Evolutionary conservation across 2,888 invertebrate genomes (phyloP).

Genomic region (Limnephilus auricula): DNA sequence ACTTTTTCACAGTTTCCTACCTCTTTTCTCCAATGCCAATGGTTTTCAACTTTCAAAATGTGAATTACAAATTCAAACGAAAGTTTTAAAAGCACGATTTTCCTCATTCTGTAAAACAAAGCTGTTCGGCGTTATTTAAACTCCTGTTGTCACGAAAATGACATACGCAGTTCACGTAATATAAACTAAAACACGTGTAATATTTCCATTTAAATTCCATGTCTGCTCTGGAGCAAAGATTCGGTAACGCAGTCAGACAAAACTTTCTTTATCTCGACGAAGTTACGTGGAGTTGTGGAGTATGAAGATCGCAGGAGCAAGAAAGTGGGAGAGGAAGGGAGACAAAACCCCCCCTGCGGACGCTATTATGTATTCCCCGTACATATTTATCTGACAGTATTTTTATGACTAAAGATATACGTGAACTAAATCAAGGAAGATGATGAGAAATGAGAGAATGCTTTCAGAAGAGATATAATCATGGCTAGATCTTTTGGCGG

Average conservation of each 20-base stretch:
- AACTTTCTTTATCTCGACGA: slow-evolving; percentile 60
- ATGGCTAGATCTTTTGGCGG: background rate
- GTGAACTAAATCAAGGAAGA: slow-evolving; percentile 38
- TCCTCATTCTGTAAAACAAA: background rate
- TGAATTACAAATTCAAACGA: background rate
- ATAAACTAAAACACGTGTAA: slow-evolving; percentile 26
- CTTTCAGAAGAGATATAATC: background rate
- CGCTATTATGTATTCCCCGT: slow-evolving; percentile 55
- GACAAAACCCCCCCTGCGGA: slow-evolving; percentile 14
- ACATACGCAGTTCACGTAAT: slow-evolving; percentile 14
- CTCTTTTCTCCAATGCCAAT: background rate
- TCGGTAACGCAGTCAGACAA: slow-evolving; percentile 55
- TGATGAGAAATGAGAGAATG: background rate
- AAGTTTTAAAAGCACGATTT: background rate
- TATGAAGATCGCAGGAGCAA: slow-evolving; percentile 38
- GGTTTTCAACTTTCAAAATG: background rate
- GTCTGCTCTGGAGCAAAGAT: slow-evolving; percentile 44
- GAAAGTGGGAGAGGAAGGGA: background rate
- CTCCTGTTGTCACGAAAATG: slow-evolving; percentile 3
- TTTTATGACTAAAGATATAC: slow-evolving; percentile 49
- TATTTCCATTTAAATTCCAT: slow-evolving; percentile 45
- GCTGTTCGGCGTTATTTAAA: background rate
- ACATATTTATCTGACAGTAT: slow-evolving; percentile 55
- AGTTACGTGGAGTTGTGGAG: slow-evolving; percentile 59
- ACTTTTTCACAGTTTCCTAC: background rate